Evolutionary conservation across 2,113 vertebrate genomes (phyloP), one percentile per base, ranked within the genome.

Genomic region (Labrus mixtus): DNA sequence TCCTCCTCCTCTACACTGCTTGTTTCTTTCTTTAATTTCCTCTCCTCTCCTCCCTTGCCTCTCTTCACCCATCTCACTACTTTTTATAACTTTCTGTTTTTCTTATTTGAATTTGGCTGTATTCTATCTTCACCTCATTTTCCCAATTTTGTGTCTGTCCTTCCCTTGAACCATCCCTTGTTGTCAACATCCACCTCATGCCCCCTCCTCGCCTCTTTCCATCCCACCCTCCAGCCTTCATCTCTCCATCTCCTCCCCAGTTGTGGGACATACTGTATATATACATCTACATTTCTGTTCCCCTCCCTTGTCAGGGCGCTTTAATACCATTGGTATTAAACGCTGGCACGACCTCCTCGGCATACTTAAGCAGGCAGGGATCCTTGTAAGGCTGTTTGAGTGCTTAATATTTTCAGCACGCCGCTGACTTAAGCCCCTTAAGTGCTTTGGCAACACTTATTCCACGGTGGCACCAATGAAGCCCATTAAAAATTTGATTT

Each of bases 401-500:
- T 88, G 81, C 89, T 94, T 94, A 92, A 93, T 93, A 94, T 94
- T 94, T 93, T 86, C 89, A 82, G 90, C 94, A 94, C 91, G 90
- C 87, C 41, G 76, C 90, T 90, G 90, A 90, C 90, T 93, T 93
- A 90, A 93, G 92, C 90, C 92, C 92, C 93, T 93, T 93, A 95
- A 94, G 94, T 95, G 94, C 94, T 94, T 92, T 94, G 93, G 94
- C 93, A 95, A 93, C 91, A 93, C 89, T 94, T 94, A 92, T 94
- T 94, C 91, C 90, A 91, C 71, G 91, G 91, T 93, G 92, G 91
- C 88, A 90, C 89, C 91, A 92, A 90, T 90, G 93, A 91, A 92
- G 86, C 88, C 92, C 92, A 93, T 92, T 93, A 93, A 90, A 91
- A 88, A 87, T 93, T 88, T 86, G 91, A 93, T 92, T 92, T 92